phyloP scores from a whole-genome alignment of 2,113 vertebrate species.

The Bombycilla garrulus region DNA sequence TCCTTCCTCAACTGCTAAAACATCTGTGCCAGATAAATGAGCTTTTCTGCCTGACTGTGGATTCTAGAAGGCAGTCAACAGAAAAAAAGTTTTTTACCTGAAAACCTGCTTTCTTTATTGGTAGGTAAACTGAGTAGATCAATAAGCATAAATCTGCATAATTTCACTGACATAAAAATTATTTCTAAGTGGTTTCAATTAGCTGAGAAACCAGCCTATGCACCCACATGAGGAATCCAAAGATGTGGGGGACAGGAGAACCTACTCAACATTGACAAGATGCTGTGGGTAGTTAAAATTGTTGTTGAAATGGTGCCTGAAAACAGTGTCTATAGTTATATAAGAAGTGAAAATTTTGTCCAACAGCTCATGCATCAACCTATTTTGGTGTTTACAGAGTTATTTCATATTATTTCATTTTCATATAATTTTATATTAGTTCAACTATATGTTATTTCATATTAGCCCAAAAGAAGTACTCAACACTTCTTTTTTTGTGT shows the following conservation, averaged over 20 bases:
- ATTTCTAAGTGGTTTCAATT: neutral
- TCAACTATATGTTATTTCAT: too few relatives aligned
- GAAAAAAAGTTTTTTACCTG: neutral
- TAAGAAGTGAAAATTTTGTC: neutral
- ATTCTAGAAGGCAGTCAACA: neutral
- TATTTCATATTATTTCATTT: neutral
- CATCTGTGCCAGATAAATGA: neutral
- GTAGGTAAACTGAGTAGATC: neutral
- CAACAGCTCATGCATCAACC: neutral
- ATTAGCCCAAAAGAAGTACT: neutral
- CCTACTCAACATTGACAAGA: neutral
- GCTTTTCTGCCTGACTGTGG: neutral
- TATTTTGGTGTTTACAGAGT: neutral
- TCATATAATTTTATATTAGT: neutral
- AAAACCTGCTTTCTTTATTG: neutral
- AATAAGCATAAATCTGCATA: neutral
- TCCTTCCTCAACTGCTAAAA: neutral
- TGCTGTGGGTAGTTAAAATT: neutral
- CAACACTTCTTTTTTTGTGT: neutral
- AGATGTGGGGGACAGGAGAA: neutral
- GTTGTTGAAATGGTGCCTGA: neutral
- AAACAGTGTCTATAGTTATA: neutral
- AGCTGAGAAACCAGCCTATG: neutral
- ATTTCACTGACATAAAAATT: neutral
- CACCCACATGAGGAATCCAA: neutral